Base-by-base conservation (phyloP, 1,140 invertebrate genomes). In the Halesus radiatus region DNA sequence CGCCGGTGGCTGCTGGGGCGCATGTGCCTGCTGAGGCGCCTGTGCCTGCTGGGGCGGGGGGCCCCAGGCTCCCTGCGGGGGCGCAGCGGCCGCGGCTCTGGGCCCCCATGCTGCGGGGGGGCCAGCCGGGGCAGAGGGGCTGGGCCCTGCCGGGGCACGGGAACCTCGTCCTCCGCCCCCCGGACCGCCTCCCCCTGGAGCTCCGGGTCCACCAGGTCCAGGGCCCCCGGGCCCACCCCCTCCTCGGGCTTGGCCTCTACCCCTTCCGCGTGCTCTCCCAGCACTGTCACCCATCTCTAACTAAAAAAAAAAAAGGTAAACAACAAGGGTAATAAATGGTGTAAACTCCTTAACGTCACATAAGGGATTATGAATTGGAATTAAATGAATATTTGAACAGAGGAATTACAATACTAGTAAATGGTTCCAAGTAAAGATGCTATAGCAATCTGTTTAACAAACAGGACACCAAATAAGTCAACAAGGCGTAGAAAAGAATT, bases 191-290 rank as follows among this genome's bases (percentile, higher is more conserved):
- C 62, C 62, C 13, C 62, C 54, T n/a, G 53, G 16, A 15, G 53
- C 53, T 56, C 26, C 6, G 7, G 16, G 8, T 0, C 26, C 26
- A 23, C 62, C 10, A 3, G 20, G 20, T 1, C 26, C 26, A 16
- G 62, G 15, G 16, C 45, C 22, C 62, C 54, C 54, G 7, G 32
- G 26, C 1, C 22, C 53, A 58, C 37, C 37, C 2, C 22, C 50
- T 8, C 73, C 56, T 3, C 73, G 53, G 8, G 73, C 16, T 32
- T 76, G 16, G 15, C 75, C 75, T 3, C 75, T 29, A 13, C 45
- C 75, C 5, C 56, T 16, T 7, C 75, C 75, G 0, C 75, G 58
- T n/a, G 75, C 60, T 50, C 75, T 23, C 15, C 75, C 75, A 3
- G 18, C 20, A 64, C 32, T 50, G 10, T 54, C 60, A 20, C 56